These are phyloP conservation scores for Nansenia antarctica DNA, from an alignment of 2,113 vertebrate genomes.

Conservation along the genomic window DNA sequence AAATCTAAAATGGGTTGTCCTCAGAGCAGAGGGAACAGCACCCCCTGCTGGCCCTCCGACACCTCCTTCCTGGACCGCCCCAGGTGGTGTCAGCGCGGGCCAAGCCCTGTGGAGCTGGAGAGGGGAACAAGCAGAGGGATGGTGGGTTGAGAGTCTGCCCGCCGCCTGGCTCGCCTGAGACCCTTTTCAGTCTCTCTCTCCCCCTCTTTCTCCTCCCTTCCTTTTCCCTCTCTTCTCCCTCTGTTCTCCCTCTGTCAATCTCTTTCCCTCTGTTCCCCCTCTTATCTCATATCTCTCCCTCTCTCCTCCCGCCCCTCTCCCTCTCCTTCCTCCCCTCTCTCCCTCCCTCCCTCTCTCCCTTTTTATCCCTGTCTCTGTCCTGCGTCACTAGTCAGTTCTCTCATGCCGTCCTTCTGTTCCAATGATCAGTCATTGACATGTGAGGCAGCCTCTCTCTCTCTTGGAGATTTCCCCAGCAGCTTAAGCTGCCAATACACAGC, in stretches of 20 bases:
- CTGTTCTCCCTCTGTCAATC: too few relatives aligned
- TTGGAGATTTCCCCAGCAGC: background rate
- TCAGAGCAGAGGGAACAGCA: background rate
- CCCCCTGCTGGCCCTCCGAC: background rate
- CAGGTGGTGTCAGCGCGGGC: background rate
- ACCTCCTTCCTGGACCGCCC: background rate
- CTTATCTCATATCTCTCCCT: too few relatives aligned
- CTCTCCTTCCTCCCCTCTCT: background rate
- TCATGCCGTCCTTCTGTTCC: background rate
- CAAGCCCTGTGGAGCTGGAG: background rate
- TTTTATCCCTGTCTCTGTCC: background rate
- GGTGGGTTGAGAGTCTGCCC: background rate
- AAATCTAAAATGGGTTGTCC: background rate
- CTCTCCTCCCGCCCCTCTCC: too few relatives aligned
- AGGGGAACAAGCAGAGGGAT: background rate
- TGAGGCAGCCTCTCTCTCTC: background rate
- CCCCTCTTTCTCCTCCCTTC: background rate
- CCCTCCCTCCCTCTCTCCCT: background rate
- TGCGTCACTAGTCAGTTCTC: background rate
- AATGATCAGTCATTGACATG: too few relatives aligned
- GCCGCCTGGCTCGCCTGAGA: background rate
- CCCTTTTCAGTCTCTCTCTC: background rate
- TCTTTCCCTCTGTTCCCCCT: too few relatives aligned
- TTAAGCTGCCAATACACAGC: background rate
- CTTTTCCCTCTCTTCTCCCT: background rate